Conservation (phyloP, 2,113 vertebrate species). For the Lathamus discolor region DNA sequence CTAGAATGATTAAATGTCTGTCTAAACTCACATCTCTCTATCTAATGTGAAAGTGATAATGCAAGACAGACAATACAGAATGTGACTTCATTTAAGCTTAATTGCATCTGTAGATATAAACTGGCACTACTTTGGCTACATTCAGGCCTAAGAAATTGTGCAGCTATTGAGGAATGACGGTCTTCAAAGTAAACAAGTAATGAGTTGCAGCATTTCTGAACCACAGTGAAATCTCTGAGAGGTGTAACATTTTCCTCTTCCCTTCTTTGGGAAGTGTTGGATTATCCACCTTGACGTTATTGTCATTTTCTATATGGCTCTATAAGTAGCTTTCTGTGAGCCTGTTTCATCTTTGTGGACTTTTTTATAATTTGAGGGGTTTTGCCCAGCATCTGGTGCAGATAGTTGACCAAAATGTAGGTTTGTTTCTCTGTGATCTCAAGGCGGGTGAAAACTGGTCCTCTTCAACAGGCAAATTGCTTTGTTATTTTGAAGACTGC, state of each 20-base stretch:
- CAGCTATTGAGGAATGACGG: background rate
- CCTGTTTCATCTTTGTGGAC: background rate
- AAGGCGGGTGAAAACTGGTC: background rate
- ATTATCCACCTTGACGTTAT: background rate
- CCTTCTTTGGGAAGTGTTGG: background rate
- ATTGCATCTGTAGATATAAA: background rate
- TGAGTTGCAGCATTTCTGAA: background rate
- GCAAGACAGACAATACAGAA: background rate
- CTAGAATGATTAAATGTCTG: background rate
- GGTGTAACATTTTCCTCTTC: accelerated
- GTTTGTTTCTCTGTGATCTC: background rate
- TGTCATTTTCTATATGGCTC: background rate
- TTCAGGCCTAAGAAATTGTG: background rate
- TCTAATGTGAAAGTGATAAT: background rate
- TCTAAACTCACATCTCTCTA: background rate
- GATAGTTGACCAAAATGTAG: background rate
- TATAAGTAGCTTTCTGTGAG: background rate
- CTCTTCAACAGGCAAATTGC: background rate
- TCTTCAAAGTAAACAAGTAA: background rate
- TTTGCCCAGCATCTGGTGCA: background rate
- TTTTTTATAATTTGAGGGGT: background rate
- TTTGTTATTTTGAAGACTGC: background rate
- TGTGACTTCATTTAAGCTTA: background rate
- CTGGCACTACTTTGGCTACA: background rate
- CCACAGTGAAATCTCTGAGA: background rate